Base-by-base conservation (phyloP, 2,797 vertebrate genomes). In the Oreortyx pictus region DNA sequence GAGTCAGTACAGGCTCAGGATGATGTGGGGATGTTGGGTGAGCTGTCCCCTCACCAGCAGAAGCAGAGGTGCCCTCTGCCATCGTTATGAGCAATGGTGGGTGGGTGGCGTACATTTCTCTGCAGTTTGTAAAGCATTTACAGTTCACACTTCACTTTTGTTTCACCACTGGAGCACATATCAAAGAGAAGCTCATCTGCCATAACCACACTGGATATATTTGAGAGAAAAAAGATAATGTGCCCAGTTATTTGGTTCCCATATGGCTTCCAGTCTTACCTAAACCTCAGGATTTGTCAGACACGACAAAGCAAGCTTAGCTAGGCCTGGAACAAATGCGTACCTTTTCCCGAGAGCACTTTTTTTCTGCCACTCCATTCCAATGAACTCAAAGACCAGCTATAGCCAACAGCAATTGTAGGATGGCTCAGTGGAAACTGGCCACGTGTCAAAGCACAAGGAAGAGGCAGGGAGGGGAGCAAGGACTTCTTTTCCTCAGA, bases 21-120 rank as follows among this genome's bases (percentile, higher is more conserved):
- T 6, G 27, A 24, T 6, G 11, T 0, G 0, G 16, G n/a, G n/a
- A 46, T 24, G 3, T 61, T 33, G 27, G 61, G 39, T 14, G 43
- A 29, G 31, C 5, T 44, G 61, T 52, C 31, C 6, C 23, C 43
- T 43, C 14, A 15, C 49, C 33, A 7, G 18, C 41, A 35, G 41
- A 59, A 59, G 41, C 23, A 27, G 54, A 57, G 18, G 27, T 59
- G 54, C 19, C 31, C 39, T 44, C n/a, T 73, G 54, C 39, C 31
- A 20, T 46, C n/a, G 19, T 15, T 35, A 14, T 14, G 24, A 57
- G 24, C 31, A 27, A 15, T 29, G 50, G 27, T 52, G 27, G 50
- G 50, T 29, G 39, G 17, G 18, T 8, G 7, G 39, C 35, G 31
- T 52, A 33, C 47, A 43, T 52, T 44, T 52, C 24, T 16, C 41